Evolutionary conservation across 92 coral and sea anemone species (phyloP), one percentile per base, ranked within the genome.

Genomic region (Ricordea florida): DNA sequence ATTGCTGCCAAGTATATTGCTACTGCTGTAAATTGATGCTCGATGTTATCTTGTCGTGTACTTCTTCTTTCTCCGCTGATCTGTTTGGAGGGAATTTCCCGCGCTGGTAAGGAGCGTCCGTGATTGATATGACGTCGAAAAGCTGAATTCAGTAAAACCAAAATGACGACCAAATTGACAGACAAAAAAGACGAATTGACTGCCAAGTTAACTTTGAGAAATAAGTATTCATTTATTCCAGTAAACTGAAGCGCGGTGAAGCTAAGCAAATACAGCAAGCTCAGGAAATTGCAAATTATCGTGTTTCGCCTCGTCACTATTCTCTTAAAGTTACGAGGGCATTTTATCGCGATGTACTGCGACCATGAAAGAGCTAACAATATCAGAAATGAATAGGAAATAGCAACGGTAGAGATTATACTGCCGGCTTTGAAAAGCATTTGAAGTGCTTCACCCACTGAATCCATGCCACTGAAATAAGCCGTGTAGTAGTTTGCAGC

Each of bases 341-440:
- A 87, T 22, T 76, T 79, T 24, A 91, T 73, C 2, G 97, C 97
- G 62, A 85, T 69, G 36, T 72, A 84, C 87, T 91, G 97, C 8
- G 97, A 74, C 87, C 89, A 75, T 0, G 97, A 91, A 37, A 87
- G 50, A 2, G 93, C 93, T 40, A 91, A 79, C 0, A 91, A 76
- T 10, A 91, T 78, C 13, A 91, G 70, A 41, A 83, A 91, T 17
- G 97, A 91, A 22, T 77, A 83, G 20, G 84, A 83, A 8, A 91
- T 84, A 11, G 85, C 97, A 1, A 91, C 97, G 15, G 90, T 74
- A 5, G 97, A 91, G 9, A 83, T 75, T 14, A 66, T 77, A 27
- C 86, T 87, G 17, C 93, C 97, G 17, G 81, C 69, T 1, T 35
- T 13, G 35, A 68, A 83, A 3, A 91, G 78, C 16, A 41, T 40